Evolutionary conservation across 1,140 invertebrate genomes (phyloP), one percentile per base, ranked within the genome.

Genomic region (Ditylenchus dipsaci): DNA sequence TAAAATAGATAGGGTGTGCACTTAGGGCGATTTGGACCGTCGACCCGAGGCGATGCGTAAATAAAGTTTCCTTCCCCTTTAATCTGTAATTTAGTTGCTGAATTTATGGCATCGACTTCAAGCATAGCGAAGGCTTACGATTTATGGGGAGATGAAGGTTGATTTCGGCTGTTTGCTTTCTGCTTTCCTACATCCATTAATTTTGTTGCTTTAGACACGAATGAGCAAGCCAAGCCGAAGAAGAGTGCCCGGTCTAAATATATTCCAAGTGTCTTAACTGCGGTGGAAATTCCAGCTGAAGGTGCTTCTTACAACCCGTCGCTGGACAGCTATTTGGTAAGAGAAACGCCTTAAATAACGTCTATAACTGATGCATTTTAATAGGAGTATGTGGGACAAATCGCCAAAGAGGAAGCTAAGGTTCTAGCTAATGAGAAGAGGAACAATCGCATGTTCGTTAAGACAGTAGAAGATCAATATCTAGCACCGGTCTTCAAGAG

Each of bases 271-370:
- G 43, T 76, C 19, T 23, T 73, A 7, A 66, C 73, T 11, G 57
- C 73, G 1, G 67, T 73, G 23, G 30, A 75, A 43, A 33, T 76
- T 47, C 21, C 73, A 11, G 26, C 13, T 15, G 27, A 72, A 23
- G 72, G 72, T 17, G 65, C 72, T 26, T 73, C 72, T 8, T 73
- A 73, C 57, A 73, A 76, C 59, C 72, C 72, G 17, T 56, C 70
- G n/a, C 19, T 59, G 1, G 47, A 75, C 23, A 58, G 68, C n/a
- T 76, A 73, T 49, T 27, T 76, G 73, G 71, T 73, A 21, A 61
- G 3, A 7, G 23, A 53, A 21, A 53, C 15, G 3, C 8, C 15
- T 53, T 53, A 7, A 8, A 3, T 53, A 53, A 53, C 49, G 3
- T 53, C 49, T 1, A 7, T 21, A 17, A 3, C 15, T 17, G 3